Evolutionary conservation across 2,888 invertebrate genomes (phyloP).

Genomic region (Brenthis daphne): DNA sequence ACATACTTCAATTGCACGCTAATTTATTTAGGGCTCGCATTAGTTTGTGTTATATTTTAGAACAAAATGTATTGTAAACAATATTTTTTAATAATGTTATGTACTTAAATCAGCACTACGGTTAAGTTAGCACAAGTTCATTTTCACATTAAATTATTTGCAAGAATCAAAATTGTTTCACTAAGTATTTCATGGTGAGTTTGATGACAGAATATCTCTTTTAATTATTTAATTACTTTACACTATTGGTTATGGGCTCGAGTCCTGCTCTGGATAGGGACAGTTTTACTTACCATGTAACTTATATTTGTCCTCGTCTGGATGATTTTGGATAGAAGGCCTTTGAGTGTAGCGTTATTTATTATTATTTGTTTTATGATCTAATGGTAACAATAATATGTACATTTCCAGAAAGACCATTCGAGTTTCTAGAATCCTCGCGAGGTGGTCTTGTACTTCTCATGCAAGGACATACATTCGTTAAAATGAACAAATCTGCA

Average conservation of each 20-base stretch:
- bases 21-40: no score
- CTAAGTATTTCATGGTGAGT: not conserved
- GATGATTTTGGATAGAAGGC: no score
- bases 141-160: conserved; percentile 1
- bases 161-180: not conserved
- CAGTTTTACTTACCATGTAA: no score
- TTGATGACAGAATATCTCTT: no score
- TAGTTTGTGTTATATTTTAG: not conserved
- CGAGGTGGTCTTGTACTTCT: conserved; percentile 37
- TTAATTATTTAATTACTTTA: no score
- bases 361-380: not conserved
- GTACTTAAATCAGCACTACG: conserved; percentile 7
- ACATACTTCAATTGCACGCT: no score
- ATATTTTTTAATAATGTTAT: conserved; percentile 6
- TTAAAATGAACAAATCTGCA: conserved; percentile 37
- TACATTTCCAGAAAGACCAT: conserved; percentile 36
- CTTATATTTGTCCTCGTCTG: no score
- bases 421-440: conserved; percentile 28
- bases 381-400: not conserved
- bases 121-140: conserved; percentile 3
- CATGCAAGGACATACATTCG: conserved; percentile 41
- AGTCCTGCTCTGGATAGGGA: no score
- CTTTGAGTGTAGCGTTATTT: not conserved
- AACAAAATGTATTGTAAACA: not conserved
- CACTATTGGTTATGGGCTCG: no score